A percentile compares a stretch with the other conserved stretches of the same genome.
phyloP scores from a whole-genome alignment of 2,888 invertebrate species.

The Aphidoletes aphidimyza region DNA sequence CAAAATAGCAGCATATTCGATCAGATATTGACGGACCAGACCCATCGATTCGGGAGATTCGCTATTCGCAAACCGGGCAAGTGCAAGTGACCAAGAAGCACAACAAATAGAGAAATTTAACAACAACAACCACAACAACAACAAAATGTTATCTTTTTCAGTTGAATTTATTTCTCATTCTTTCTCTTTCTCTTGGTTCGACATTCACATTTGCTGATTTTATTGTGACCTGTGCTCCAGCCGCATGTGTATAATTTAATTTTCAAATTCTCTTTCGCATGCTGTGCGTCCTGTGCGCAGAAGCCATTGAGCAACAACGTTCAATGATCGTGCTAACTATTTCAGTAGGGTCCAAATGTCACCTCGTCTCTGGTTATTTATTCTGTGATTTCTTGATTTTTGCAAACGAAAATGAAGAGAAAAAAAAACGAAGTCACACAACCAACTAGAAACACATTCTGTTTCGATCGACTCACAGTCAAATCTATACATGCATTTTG shows the following conservation, averaged over 20 bases:
- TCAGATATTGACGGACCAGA: constrained; percentile 35
- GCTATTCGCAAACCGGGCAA: neutral
- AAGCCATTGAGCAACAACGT: too few relatives aligned
- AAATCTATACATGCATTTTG: neutral
- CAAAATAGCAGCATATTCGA: constrained; percentile 8
- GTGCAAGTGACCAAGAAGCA: neutral
- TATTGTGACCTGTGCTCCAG: neutral
- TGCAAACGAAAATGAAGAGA: neutral
- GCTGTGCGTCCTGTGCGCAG: neutral
- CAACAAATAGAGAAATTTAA: constrained; percentile 33
- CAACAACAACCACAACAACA: too few relatives aligned
- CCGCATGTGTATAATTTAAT: constrained; percentile 43
- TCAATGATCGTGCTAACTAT: neutral
- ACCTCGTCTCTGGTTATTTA: constrained; percentile 14
- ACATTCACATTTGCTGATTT: too few relatives aligned
- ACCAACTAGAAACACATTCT: neutral
- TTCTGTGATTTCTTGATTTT: neutral
- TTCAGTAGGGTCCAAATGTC: constrained; percentile 46
- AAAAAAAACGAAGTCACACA: neutral
- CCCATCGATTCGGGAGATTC: neutral
- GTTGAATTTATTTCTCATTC: too few relatives aligned
- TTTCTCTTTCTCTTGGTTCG: neutral
- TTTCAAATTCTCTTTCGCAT: constrained; percentile 40
- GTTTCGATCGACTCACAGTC: neutral
- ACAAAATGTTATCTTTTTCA: constrained; percentile 8